Evolutionary conservation across 92 coral and sea anemone genomes (phyloP), one percentile per base, ranked within the genome.

Genomic region (Meandrina meandrites): DNA sequence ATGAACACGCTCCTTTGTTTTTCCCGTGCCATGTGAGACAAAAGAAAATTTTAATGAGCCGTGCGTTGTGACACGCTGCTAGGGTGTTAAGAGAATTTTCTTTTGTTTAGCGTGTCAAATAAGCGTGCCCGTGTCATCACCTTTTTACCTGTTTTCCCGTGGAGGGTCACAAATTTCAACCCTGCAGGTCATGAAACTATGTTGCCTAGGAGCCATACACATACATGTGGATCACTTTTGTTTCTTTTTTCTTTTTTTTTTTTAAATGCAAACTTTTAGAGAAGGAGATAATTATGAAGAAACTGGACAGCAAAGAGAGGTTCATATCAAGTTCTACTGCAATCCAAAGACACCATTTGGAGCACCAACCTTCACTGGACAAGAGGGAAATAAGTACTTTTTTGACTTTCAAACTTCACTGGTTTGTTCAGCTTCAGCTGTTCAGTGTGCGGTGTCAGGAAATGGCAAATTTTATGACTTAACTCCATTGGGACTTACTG

Each of bases 341-440:
- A 81, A 92, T 51, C 97, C 94, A 30, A 87, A 58, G 30, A 69
- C 66, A 30, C 90, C 97, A 21, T 81, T 89, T 76, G 99, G 95
- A 35, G 60, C 64, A 21, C 98, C 96, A 2, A 81, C 81, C 77
- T 97, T 93, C 80, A 70, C 87, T 4, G 79, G 82, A 13, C 92
- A 79, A 75, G 91, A 89, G 45, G 89, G 84, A 14, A 90, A 97
- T 64, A 93, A 89, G 66, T 97, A 90, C 80, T 79, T 87, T 53
- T 93, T 97, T 79, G 97, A 93, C 76, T 91, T 95, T 76, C 94
- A 89, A 84, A 97, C 98, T 0, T 95, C 97, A 2, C 77, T 93
- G 67, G 98, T 91, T 15, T 97, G 99, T 82, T 80, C 97, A 22
- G 92, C 96, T 11, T 75, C 88, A 58, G 95, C 90, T 50, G 94